Percentiles rank a stretch among this genome's conserved stretches.
phyloP scores from a whole-genome alignment of 2,797 vertebrate species.

The Chaunax sp. region DNA sequence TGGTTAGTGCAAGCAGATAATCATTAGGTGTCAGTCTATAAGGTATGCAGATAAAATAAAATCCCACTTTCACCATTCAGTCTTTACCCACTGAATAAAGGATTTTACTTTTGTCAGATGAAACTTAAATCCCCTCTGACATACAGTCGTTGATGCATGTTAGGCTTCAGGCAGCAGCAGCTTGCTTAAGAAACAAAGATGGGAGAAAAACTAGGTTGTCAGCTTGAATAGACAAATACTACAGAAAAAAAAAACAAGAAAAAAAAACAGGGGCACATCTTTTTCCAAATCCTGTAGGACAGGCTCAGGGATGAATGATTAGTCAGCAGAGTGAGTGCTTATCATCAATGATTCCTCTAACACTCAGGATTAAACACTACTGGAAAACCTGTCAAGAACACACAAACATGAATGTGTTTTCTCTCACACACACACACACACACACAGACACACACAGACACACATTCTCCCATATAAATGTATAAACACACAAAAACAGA shows the following conservation, averaged over 20 bases:
- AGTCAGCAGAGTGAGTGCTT: background rate
- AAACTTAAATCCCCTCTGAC: background rate
- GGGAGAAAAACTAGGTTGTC: background rate
- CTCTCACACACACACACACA: background rate
- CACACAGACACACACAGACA: background rate
- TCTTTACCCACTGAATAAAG: background rate
- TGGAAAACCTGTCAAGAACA: background rate
- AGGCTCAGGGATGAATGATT: background rate
- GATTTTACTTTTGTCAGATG: background rate
- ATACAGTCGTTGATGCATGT: background rate
- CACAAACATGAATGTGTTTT: no score
- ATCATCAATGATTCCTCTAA: background rate
- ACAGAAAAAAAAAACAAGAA: no score
- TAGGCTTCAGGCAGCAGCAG: background rate
- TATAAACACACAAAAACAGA: conserved; percentile 32
- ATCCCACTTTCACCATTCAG: no score
- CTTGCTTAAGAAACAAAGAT: conserved; percentile 8
- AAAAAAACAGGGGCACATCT: background rate
- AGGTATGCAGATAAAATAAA: no score
- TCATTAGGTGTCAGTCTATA: no score
- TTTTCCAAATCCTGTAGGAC: background rate
- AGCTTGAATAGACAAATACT: background rate
- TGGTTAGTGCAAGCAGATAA: no score
- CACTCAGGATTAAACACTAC: no score
- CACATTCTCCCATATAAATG: background rate